phyloP scores from a whole-genome alignment of 2,888 invertebrate species.

The Hydropsyche betteni region DNA sequence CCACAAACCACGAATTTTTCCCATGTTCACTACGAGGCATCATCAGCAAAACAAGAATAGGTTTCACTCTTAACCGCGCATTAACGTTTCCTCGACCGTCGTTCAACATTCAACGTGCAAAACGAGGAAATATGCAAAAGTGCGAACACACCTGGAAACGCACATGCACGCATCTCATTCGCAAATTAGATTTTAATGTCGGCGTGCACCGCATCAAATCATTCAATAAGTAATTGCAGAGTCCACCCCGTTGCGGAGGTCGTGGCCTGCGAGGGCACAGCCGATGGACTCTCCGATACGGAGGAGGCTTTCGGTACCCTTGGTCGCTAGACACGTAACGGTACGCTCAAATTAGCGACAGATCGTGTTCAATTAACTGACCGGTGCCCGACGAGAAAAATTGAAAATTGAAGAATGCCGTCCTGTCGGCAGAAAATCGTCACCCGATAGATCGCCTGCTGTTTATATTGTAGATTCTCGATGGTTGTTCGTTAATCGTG shows the following conservation, averaged over 20 bases:
- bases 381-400: neutral
- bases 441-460: neutral
- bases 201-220: slow-evolving; percentile 18
- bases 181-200: slow-evolving; percentile 41
- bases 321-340: slow-evolving; percentile 40
- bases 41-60: neutral
- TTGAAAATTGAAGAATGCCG: neutral
- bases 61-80: neutral
- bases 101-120: neutral
- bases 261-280: slow-evolving; percentile 34
- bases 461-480: slow-evolving; percentile 26
- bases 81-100: neutral
- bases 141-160: neutral
- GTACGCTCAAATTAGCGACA: slow-evolving; percentile 47
- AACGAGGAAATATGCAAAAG: neutral
- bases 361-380: slow-evolving; percentile 48
- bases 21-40: neutral
- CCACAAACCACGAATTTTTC: too few relatives aligned
- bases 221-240: slow-evolving; percentile 39
- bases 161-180: slow-evolving; percentile 19
- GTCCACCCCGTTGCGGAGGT: slow-evolving; percentile 27
- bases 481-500: too few relatives aligned
- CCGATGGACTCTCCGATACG: slow-evolving; percentile 41
- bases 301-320: slow-evolving; percentile 36
- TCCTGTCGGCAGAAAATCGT: too few relatives aligned